phyloP scores from a whole-genome alignment of 2,888 invertebrate genomes.

The Coecobrya sp. region DNA sequence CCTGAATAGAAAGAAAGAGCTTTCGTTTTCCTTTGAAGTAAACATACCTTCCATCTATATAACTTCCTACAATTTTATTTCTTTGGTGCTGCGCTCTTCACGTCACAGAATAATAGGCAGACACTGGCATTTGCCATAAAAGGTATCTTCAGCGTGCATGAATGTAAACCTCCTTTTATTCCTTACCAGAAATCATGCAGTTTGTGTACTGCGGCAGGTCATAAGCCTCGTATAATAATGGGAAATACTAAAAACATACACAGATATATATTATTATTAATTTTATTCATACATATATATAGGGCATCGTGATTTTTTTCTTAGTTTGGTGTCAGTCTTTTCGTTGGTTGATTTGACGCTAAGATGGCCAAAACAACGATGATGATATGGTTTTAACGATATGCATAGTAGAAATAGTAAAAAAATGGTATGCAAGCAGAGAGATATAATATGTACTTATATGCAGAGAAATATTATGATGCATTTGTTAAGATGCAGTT shows the following conservation, averaged over 20 bases:
- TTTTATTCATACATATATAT: constrained; percentile 41
- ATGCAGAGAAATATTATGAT: constrained; percentile 30
- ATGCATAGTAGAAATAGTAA: too few relatives aligned
- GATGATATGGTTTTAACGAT: constrained; percentile 21
- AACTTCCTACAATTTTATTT: constrained; percentile 47
- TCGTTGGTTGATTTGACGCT: neutral
- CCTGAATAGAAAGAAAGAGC: constrained; percentile 41
- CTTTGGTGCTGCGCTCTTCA: constrained; percentile 54
- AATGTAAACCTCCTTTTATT: constrained; percentile 70
- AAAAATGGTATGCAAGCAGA: too few relatives aligned
- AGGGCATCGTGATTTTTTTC: constrained; percentile 66
- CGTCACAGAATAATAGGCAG: constrained; percentile 56
- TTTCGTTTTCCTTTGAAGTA: constrained; percentile 83
- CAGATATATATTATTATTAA: neutral
- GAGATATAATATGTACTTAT: constrained; percentile 20
- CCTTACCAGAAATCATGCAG: constrained; percentile 61
- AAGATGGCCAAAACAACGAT: constrained; percentile 25
- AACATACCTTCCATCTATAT: neutral
- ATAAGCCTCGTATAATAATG: constrained; percentile 79
- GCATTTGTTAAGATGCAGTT: constrained; percentile 41
- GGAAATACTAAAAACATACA: constrained; percentile 64
- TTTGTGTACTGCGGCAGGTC: constrained; percentile 53
- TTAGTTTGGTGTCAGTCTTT: neutral
- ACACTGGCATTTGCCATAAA: constrained; percentile 72
- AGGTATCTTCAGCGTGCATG: constrained; percentile 70